phyloP scores from a whole-genome alignment of 2,888 invertebrate species.

The Campoplex capitator region DNA sequence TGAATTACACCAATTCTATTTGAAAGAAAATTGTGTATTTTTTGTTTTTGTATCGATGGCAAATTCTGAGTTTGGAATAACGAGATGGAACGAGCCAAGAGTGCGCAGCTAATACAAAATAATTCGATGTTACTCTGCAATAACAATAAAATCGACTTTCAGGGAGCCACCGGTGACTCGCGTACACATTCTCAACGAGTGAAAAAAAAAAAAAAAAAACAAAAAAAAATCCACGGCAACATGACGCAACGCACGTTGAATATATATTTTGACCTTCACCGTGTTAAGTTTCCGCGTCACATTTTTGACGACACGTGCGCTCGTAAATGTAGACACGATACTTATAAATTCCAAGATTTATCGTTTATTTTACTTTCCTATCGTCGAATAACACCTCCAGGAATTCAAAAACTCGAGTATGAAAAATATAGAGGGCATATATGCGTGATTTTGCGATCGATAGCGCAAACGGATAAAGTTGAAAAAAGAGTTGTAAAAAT shows the following conservation, averaged over 20 bases:
- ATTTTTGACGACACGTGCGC: constrained; percentile 37
- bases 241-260: constrained; percentile 34
- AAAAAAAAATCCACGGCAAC: neutral
- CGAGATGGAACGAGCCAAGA: no score
- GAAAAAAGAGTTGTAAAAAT: neutral
- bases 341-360: constrained; percentile 43
- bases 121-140: neutral
- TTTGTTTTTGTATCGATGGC: neutral
- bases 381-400: constrained; percentile 64
- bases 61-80: neutral
- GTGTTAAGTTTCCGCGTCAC: constrained; percentile 30
- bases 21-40: neutral
- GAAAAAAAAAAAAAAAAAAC: constrained; percentile 22
- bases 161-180: neutral
- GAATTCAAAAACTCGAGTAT: constrained; percentile 70
- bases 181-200: constrained; percentile 5
- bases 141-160: neutral
- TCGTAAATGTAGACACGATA: constrained; percentile 17
- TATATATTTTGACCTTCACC: constrained; percentile 43
- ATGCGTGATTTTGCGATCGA: constrained; percentile 10
- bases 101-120: neutral
- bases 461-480: constrained; percentile 2
- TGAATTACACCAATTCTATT: neutral
- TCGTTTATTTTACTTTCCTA: constrained; percentile 59
- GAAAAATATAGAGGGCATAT: constrained; percentile 58